Base-by-base conservation (phyloP, 2,113 vertebrate genomes). In the Myrmecophaga tridactyla region DNA sequence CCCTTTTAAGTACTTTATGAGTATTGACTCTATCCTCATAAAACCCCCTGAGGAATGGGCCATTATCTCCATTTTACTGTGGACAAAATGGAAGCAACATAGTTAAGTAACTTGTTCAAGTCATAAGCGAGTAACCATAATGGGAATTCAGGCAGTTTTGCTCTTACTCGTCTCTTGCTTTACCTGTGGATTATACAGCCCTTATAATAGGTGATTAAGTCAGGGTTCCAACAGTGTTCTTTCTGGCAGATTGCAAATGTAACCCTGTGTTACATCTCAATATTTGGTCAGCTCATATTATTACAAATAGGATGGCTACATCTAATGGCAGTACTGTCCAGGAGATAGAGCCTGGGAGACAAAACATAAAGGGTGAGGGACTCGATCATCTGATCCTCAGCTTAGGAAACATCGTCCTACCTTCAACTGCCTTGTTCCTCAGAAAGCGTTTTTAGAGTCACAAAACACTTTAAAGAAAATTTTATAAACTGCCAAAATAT, bases 191-290 rank as follows among this genome's bases (percentile, higher is more conserved):
- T 11, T 0, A 17, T 43, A 25, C 0, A 17, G 48, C n/a, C 36
- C 36, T 7, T 3, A 18, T 1, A 7, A 1, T 4, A 27, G 23
- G 34, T 18, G 7, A 20, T 3, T 8, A 12, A 65, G 70, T 46
- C 14, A 7, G 41, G 72, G 43, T 39, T 34, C 46, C 3, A 7
- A 7, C 10, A 23, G 63, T 48, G 31, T 6, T 46, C 51, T 25
- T 6, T 46, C 51, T 25, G 29, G 15, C 2, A 4, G 14, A 13
- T 34, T 14, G n/a, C 31, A 27, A 13, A 3, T 13, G 8, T 25
- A 15, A 8, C 3, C 0, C 6, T 0, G 8, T 0, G 13, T 2
- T 17, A 12, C 6, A 18, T 51, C 9, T 36, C 41, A 56, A 10
- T 53, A 20, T 31, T 17, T 36, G 43, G 31, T 34, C 15, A 67